Evolutionary conservation across 1,140 invertebrate genomes (phyloP).

Genomic region (Batillaria attramentaria): DNA sequence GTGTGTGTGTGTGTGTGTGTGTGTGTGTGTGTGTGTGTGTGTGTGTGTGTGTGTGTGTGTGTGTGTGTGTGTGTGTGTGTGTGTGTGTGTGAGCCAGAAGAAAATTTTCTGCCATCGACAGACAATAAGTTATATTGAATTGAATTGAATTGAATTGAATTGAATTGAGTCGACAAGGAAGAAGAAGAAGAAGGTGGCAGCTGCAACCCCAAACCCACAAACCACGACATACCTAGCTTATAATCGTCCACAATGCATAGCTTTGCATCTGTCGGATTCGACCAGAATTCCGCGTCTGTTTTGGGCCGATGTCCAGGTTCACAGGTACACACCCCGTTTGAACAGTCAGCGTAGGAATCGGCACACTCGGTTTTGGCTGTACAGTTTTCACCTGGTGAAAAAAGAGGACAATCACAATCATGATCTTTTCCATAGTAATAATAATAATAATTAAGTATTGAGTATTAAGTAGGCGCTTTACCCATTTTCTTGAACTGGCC

Average conservation of each 20-base stretch:
- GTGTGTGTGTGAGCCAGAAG: too few species aligned
- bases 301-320: constrained; percentile 12
- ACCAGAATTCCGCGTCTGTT: constrained; percentile 25
- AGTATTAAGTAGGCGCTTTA: too few species aligned
- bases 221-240: constrained; percentile 15
- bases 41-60: background rate
- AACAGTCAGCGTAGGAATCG: constrained; percentile 20
- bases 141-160: too few species aligned
- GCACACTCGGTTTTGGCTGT: background rate
- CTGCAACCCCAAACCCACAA: background rate
- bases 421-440: too few species aligned
- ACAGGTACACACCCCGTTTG: constrained; percentile 26
- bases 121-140: background rate
- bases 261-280: constrained; percentile 9
- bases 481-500: too few species aligned
- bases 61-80: background rate
- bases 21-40: background rate
- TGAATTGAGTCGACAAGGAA: too few species aligned
- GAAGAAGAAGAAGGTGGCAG: too few species aligned
- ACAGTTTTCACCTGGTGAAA: background rate
- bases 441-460: background rate
- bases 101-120: too few species aligned
- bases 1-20: background rate
- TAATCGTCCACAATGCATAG: constrained; percentile 1
- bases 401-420: too few species aligned